Conservation (phyloP, 1,140 invertebrate species). For the Trichomalopsis sarcophagae region DNA sequence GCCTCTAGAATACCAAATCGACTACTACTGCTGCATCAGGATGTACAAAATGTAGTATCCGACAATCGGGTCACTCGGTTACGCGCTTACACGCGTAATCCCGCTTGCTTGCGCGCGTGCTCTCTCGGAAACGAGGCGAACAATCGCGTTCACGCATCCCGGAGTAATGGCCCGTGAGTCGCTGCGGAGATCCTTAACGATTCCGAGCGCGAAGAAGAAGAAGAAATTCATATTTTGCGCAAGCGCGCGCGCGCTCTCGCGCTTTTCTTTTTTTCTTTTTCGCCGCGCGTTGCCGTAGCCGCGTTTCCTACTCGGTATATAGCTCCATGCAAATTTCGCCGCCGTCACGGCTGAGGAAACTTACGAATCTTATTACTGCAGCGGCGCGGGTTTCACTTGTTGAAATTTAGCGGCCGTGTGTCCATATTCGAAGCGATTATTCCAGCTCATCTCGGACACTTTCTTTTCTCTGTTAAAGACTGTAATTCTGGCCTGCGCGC, state of each 20-base stretch:
- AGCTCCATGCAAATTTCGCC: background rate
- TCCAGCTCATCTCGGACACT: background rate
- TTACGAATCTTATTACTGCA: background rate
- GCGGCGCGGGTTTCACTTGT: background rate
- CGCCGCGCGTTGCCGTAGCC: background rate
- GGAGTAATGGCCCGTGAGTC: background rate
- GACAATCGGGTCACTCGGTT: slow-evolving; percentile 68
- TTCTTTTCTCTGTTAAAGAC: slow-evolving; percentile 60
- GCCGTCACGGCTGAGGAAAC: background rate
- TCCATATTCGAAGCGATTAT: background rate
- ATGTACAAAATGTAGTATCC: background rate
- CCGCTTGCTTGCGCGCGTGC: background rate
- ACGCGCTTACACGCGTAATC: slow-evolving; percentile 32
- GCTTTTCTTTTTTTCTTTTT: background rate
- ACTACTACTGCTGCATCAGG: slow-evolving; percentile 5
- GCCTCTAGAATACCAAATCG: slow-evolving; percentile 65
- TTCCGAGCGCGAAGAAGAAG: background rate
- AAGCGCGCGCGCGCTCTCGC: background rate
- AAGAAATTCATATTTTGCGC: background rate
- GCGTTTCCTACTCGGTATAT: background rate
- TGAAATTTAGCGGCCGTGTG: background rate
- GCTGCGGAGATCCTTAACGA: no score
- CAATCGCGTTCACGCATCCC: background rate
- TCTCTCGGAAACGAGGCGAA: background rate
- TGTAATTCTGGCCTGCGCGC: slow-evolving; percentile 53